Conservation (phyloP, 2,888 invertebrate genomes). For the Nemurella pictetii region DNA sequence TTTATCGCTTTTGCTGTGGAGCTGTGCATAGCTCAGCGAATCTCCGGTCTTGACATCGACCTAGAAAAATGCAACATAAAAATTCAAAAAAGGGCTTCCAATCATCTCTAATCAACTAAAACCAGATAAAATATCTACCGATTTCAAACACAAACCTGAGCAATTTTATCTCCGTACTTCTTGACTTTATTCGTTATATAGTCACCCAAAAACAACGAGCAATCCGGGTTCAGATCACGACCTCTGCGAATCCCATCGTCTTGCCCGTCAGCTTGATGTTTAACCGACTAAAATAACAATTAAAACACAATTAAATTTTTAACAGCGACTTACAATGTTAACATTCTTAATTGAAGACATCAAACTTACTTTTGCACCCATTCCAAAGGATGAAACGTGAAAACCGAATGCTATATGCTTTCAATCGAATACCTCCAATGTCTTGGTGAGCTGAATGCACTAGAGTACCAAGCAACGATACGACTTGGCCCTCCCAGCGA, state of each 20-base stretch:
- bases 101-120: too few relatives aligned
- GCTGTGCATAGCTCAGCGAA: slow-evolving; percentile 57
- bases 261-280: neutral
- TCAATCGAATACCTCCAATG: too few relatives aligned
- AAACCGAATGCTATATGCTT: too few relatives aligned
- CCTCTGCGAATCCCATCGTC: neutral
- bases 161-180: slow-evolving; percentile 19
- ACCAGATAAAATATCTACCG: neutral
- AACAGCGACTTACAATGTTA: too few relatives aligned
- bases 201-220: slow-evolving; percentile 6
- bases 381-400: neutral
- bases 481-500: too few relatives aligned
- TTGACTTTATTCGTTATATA: slow-evolving; percentile 17
- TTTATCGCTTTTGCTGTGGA: slow-evolving; percentile 61
- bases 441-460: too few relatives aligned
- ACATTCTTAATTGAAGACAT: neutral
- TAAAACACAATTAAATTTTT: neutral
- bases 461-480: too few relatives aligned
- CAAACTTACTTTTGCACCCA: neutral
- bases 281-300: neutral
- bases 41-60: slow-evolving; percentile 63
- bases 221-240: neutral
- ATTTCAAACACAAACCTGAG: slow-evolving; percentile 27
- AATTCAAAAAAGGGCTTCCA: too few relatives aligned
- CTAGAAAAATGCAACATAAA: slow-evolving; percentile 50